Base-by-base conservation (phyloP, 2,888 invertebrate genomes). In the Odontocerum albicorne region DNA sequence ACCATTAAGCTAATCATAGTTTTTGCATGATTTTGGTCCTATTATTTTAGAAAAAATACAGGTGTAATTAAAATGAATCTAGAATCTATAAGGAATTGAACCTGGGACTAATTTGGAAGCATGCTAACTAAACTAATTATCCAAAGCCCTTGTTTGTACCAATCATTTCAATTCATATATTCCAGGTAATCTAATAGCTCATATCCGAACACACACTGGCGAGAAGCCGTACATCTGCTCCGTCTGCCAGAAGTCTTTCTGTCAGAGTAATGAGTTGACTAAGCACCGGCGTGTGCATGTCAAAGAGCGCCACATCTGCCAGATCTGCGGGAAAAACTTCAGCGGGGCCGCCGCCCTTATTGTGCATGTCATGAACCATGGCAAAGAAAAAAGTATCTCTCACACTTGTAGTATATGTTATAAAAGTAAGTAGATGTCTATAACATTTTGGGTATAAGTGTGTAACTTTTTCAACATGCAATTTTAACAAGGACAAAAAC, bases 251-350 rank as follows among this genome's bases (percentile, higher is more conserved):
- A 74, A 73, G 62, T 70, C 72, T 1, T 74, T 74, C 63, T 73
- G 73, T 60, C 73, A 73, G 55, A 73, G 72, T 10, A 73, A 72
- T 49, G 73, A 73, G 61, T 63, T 74, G 2, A 73, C 72, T 3
- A 73, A 73, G 59, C 74, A 74, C 58, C 73, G 72, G 72, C 64
- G 73, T 45, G 72, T 72, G 2, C 74, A 74, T 55, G 71, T 72
- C 2, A 73, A 73, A 13, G 73, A 74, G 59, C 73, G 73, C 55
- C 73, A 73, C 53, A 65, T 70, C 42, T 74, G 73, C 63, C 71
- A 73, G 65, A 72, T 74, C 49, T 73, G 73, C 55, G 65, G 73
- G 56, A 73, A 72, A 67, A 70, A 55, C 8, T 61, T 61, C 33
- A 55, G 22, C 22, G 58, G 60, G 4, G 51, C 57, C 0, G 49